Evolutionary conservation across 2,888 invertebrate species (phyloP), one percentile per base, ranked within the genome.

Genomic region (Macaria liturata): DNA sequence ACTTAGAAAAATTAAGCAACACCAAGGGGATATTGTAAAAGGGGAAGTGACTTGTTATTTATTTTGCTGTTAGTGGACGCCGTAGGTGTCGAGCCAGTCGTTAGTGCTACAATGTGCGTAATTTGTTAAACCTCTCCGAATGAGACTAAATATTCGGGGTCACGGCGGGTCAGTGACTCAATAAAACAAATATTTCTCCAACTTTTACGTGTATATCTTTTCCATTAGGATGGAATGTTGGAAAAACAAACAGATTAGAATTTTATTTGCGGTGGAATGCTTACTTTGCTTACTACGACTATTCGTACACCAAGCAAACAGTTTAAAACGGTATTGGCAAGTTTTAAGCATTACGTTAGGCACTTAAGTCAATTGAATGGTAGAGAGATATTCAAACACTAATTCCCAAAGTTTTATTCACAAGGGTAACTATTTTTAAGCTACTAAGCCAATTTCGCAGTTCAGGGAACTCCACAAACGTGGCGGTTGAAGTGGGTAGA

Each of bases 1-100:
- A 85, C 85, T 88, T 84, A 85, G 74, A 87, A 85, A 87, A 86
- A 86, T 88, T 88, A 86, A 85, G 81, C 75, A 76, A 71, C 70
- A 66, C 60, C 66, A 68, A 68, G 69, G 70, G 75, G 59, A 60
- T 58, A 57, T 63, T 58, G 52, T 63, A 49, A 48, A n/a, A 59
- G 49, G 61, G 63, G 52, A 53, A 59, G 50, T 56, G 57, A 54
- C 37, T 64, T 60, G 54, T 61, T 54, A 54, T 51, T 58, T 55
- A 52, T 61, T 55, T 55, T 61, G 58, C 34, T 54, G 54, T 57
- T 51, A 50, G 46, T 46, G 42, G 39, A 32, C 37, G 30, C 46
- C 20, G 46, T 43, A 39, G 42, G 59, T 44, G 54, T 39, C 43
- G 47, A 43, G 49, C 44, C 9, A 47, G 45, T 56, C 46, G 42